Evolutionary conservation across 2,113 vertebrate genomes (phyloP), one percentile per base, ranked within the genome.

Genomic region (Misgurnus mizolepis): DNA sequence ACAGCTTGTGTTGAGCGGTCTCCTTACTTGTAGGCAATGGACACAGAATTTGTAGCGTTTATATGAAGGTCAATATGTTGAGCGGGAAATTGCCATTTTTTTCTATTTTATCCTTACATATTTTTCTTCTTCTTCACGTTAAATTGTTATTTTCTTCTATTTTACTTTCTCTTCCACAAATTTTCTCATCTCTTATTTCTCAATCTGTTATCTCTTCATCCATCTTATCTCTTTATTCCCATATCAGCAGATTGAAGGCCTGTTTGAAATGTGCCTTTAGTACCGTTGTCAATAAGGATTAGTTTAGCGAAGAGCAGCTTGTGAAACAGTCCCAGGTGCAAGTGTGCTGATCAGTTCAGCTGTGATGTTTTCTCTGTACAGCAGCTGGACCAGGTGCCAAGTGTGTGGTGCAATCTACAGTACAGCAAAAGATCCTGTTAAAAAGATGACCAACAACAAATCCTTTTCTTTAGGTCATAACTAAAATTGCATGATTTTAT

Each of bases 1-100:
- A 22, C 45, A 64, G 71, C 47, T 14, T 70, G 58, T 45, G 0
- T 83, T 83, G 40, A 78, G 81, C 82, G 83, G 85, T 82, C 88
- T 90, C 79, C 70, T 82, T 86, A 81, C 85, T 77, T 76, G 77
- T 81, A 83, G 80, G 87, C 76, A 67, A 85, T 69, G 12, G 45
- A 73, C 80, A 49, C 84, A 85, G 73, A 70, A 58, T 62, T 45
- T n/a, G 76, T 76, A 68, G 75, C 60, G 41, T 49, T 67, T 11
- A 12, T 12, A 45, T 47, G 60, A 74, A 81, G 74, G 62, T 78
- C 75, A 74, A 39, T 76, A 7, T 50, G 41, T n/a, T 18, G 47
- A n/a, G 27, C 3, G 4, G 6, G 27, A 11, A 27, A 53, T 71
- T 55, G 7, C 6, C 27, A 12, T 27, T 34, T 68, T 12, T 53